phyloP scores from a whole-genome alignment of 2,113 vertebrate species.

The Hemiscyllium ocellatum region DNA sequence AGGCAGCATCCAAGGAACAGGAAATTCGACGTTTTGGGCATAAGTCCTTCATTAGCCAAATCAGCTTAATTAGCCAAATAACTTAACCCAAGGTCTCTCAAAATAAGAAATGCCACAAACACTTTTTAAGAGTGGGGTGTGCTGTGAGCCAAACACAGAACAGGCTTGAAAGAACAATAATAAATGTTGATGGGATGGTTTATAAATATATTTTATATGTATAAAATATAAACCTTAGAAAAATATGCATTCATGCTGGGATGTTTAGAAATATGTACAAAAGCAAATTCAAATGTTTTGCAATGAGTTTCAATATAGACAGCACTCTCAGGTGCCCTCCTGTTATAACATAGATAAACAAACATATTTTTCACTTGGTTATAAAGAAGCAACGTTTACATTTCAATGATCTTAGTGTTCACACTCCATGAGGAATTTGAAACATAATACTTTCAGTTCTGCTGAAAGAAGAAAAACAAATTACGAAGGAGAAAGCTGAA shows the following conservation, averaged over 20 bases:
- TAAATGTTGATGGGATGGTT: neutral
- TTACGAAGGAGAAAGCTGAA: constrained; percentile 14
- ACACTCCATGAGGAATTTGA: constrained; percentile 11
- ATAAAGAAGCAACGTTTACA: constrained; percentile 4
- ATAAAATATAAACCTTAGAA: neutral
- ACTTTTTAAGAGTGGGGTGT: neutral
- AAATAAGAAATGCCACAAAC: neutral
- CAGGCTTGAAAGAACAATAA: neutral
- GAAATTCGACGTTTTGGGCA: too few relatives aligned
- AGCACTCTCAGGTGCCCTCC: neutral
- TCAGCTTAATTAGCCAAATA: neutral
- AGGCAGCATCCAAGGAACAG: too few relatives aligned
- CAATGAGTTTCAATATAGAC: neutral
- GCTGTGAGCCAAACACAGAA: neutral
- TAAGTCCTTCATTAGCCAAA: too few relatives aligned
- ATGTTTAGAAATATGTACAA: neutral
- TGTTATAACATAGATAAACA: constrained; percentile 24
- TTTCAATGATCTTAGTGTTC: constrained; percentile 32
- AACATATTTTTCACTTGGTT: neutral
- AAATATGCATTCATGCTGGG: neutral
- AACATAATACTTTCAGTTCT: constrained; percentile 33
- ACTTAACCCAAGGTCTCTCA: neutral
- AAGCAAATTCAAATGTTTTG: constrained; percentile 5
- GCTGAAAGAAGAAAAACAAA: constrained; percentile 33
- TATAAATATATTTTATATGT: neutral